Evolutionary conservation across 2,113 vertebrate species (phyloP), one percentile per base, ranked within the genome.

Genomic region (Chamaetylas fuelleborni): DNA sequence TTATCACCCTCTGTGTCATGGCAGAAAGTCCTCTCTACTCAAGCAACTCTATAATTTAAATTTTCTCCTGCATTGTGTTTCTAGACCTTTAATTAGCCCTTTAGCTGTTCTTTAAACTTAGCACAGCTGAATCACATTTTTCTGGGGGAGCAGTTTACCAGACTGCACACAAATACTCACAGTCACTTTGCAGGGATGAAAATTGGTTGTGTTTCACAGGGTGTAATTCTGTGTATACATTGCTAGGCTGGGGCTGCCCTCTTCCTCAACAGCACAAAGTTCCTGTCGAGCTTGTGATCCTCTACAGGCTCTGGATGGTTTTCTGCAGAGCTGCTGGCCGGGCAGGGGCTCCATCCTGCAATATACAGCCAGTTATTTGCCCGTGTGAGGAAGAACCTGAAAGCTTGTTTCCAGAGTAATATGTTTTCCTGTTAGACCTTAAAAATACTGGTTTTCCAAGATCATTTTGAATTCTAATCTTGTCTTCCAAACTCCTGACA

Each of bases 401-500:
- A 81, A 78, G 60, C 51, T 78, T 56, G 29, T 58, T 88, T 71
- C 56, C 25, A 83, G 67, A 88, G 43, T 10, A 51, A 47, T 24
- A 34, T 18, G 29, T 25, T 83, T 94, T 73, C 60, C 64, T 56
- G 56, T n/a, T 64, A 94, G 72, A 86, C 60, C 67, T 93, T 78
- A 96, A 92, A 93, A 90, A 71, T 22, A 51, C 8, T 31, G 22
- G 19, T 64, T 90, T 96, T 87, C 76, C 94, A 95, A 93, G 56
- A 91, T 84, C 0, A 94, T 96, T 96, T 81, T 92, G 86, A 92
- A 94, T 95, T 93, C 92, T 88, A 90, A 84, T 94, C 86, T 45
- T 92, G 80, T 88, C 69, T 79, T 96, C 96, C 92, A 91, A 93
- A 94, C 51, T 95, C 86, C 95, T 94, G 86, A 97, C 94, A 94